Conservation (phyloP, 2,888 invertebrate species). For the Tipula unca region DNA sequence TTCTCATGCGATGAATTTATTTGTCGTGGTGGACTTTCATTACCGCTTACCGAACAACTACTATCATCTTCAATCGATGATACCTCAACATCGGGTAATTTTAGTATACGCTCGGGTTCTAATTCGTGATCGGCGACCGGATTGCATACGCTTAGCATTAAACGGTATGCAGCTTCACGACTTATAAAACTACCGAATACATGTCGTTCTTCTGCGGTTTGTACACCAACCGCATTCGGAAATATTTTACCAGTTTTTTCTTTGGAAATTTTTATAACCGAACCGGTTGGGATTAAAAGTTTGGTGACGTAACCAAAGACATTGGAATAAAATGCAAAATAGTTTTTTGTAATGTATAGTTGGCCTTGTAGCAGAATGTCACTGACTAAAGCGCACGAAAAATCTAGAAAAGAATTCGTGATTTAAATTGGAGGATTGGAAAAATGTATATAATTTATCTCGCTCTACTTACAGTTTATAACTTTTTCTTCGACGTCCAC, state of each 20-base stretch:
- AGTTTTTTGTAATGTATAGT: conserved; percentile 87
- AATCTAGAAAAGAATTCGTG: conserved; percentile 52
- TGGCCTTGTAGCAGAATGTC: conserved; percentile 90
- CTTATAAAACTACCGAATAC: conserved; percentile 87
- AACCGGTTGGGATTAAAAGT: conserved; percentile 79
- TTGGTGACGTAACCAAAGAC: conserved; percentile 92
- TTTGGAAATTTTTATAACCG: conserved; percentile 80
- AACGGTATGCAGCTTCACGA: conserved; percentile 76
- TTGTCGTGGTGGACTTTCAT: conserved; percentile 40
- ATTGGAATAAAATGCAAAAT: conserved; percentile 94
- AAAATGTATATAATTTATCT: background rate
- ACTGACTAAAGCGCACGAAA: conserved; percentile 85
- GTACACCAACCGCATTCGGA: conserved; percentile 82
- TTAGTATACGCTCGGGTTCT: conserved; percentile 34
- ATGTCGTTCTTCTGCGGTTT: conserved; percentile 73
- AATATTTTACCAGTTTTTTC: conserved; percentile 91
- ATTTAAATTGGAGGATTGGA: conserved; percentile 9
- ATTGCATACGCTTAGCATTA: conserved; percentile 78
- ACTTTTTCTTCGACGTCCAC: conserved; percentile 77
- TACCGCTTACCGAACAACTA: conserved; percentile 47
- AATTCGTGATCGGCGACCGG: conserved; percentile 36
- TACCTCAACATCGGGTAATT: conserved; percentile 36
- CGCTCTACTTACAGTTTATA: conserved; percentile 71
- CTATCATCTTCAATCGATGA: conserved; percentile 47
- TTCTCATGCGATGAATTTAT: conserved; percentile 28